These are phyloP conservation scores for Cataglyphis hispanica DNA, from an alignment of 1,140 invertebrate genomes.

Conservation along the genomic window DNA sequence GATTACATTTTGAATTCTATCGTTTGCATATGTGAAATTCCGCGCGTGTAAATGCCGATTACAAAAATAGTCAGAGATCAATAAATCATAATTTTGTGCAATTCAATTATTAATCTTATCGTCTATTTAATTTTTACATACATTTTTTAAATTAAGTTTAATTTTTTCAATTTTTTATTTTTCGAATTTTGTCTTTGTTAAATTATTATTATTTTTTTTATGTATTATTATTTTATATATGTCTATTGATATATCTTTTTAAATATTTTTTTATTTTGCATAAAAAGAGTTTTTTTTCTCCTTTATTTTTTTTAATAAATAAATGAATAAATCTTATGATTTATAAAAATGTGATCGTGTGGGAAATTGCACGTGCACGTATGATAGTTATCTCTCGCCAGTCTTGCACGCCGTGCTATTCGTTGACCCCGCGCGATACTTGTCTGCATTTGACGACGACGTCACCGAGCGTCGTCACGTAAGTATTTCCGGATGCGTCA, in stretches of 20 bases:
- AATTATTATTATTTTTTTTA: too few relatives aligned
- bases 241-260: too few relatives aligned
- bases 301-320: too few relatives aligned
- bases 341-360: not conserved
- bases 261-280: too few relatives aligned
- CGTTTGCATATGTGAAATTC: not conserved
- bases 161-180: too few relatives aligned
- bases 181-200: too few relatives aligned
- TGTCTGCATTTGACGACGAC: constrained; percentile 18
- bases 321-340: not conserved
- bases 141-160: too few relatives aligned
- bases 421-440: constrained; percentile 44
- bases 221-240: too few relatives aligned
- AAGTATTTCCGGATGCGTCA: constrained; percentile 54
- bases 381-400: too few relatives aligned
- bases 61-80: not conserved
- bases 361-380: constrained; percentile 4
- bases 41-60: not conserved
- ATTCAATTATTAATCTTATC: too few relatives aligned
- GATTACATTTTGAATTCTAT: not conserved
- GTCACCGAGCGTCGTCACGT: not conserved
- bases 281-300: too few relatives aligned
- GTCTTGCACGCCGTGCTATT: constrained; percentile 8
- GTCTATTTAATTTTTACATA: too few relatives aligned
- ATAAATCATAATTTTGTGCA: not conserved